Conservation (phyloP, 2,888 invertebrate species). For the Leptopilina syphax region DNA sequence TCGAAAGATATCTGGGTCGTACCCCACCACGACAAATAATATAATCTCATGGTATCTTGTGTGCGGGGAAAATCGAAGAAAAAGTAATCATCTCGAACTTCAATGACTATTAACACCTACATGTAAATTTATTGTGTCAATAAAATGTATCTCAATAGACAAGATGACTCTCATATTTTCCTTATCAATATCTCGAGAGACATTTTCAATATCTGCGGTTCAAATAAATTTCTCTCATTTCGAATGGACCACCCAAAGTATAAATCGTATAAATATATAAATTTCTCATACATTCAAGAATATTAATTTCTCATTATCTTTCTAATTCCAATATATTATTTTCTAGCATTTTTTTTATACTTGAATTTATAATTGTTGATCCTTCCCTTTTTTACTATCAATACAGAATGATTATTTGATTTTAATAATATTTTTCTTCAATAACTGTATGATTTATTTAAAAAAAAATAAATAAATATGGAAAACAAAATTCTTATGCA, state of each 20-base stretch:
- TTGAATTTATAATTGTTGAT: too few relatives aligned
- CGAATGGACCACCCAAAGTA: conserved; percentile 28
- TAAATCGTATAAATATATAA: too few relatives aligned
- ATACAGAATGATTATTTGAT: too few relatives aligned
- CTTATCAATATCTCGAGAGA: not conserved
- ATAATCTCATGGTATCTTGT: conserved; percentile 43
- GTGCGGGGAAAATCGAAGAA: conserved; percentile 54
- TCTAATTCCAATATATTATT: too few relatives aligned
- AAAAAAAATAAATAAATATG: too few relatives aligned
- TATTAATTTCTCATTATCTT: too few relatives aligned
- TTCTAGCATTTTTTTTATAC: too few relatives aligned
- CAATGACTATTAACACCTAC: conserved; percentile 36
- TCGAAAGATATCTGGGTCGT: conserved; percentile 74
- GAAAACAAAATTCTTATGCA: too few relatives aligned
- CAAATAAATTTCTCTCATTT: not conserved
- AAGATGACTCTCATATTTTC: conserved; percentile 4
- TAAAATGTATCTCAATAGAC: conserved; percentile 13
- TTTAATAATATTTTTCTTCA: too few relatives aligned
- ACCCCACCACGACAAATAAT: conserved; percentile 62
- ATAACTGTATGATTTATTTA: too few relatives aligned
- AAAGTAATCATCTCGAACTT: conserved; percentile 10
- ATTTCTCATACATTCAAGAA: too few relatives aligned
- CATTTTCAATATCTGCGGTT: not conserved
- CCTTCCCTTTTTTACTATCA: too few relatives aligned
- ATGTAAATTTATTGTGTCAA: conserved; percentile 20